Conservation (phyloP, 2,113 vertebrate species). For the Tychaedon coryphoeus region DNA sequence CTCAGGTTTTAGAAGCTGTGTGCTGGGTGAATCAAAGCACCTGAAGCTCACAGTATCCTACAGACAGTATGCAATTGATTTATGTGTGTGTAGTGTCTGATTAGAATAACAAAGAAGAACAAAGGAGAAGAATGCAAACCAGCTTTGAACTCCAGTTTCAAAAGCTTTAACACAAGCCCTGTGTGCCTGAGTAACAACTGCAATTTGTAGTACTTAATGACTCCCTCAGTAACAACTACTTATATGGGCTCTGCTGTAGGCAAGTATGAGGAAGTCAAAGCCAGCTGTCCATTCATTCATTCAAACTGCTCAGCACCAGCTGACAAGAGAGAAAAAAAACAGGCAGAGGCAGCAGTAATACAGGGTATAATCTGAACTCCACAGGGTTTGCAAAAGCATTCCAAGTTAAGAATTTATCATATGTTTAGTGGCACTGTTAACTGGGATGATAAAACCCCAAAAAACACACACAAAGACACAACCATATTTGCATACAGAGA, state of each 20-base stretch:
- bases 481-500: background rate
- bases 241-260: background rate
- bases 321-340: background rate
- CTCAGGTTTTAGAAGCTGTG: background rate
- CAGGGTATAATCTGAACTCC: too few species aligned
- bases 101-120: background rate
- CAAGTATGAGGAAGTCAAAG: background rate
- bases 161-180: background rate
- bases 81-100: background rate
- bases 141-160: background rate
- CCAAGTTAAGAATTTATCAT: background rate
- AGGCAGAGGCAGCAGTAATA: background rate
- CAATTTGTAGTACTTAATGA: background rate
- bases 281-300: background rate
- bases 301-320: background rate
- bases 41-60: background rate
- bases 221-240: background rate
- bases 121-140: background rate
- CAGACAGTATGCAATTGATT: background rate
- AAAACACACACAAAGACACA: background rate
- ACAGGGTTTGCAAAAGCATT: background rate
- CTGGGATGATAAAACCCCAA: background rate
- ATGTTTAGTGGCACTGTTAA: background rate
- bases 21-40: background rate
- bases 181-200: background rate